Evolutionary conservation across 2,888 invertebrate species (phyloP), one percentile per base, ranked within the genome.

Genomic region (Galeopsomyia nigrocyanea): DNA sequence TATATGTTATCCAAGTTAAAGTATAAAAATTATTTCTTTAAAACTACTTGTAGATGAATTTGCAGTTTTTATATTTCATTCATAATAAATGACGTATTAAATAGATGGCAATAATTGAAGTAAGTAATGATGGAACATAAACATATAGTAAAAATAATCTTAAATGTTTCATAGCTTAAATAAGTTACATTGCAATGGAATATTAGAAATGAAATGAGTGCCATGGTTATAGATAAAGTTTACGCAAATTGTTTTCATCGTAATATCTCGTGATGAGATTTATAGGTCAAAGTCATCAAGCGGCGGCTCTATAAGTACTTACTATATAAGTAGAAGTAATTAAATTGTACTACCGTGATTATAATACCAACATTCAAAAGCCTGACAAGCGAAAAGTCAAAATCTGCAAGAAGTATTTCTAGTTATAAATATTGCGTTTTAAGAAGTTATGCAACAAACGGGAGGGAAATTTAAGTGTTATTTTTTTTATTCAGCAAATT

Each of bases 271-370:
- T 56, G 16, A 26, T n/a, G 5, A 17, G 22, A 57, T 57, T 65
- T 56, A 17, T 49, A 65, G 56, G 65, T 26, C 56, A 65, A 65
- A 65, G 65, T 56, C 56, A 56, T 55, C 14, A 10, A 7, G 1
- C 13, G 21, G 56, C 3, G 1, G 9, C 19, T 21, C 3, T 55
- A n/a, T n/a, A 26, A 26, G 26, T 26, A 5, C 26, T 56, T 26
- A 26, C 3, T 26, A 13, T 21, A 21, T n/a, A 22, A 56, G 2
- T 22, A 22, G 26, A 56, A 26, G 2, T 26, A 26, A 26, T 26
- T 5, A 26, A n/a, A 26, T 26, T 22, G 26, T 6, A 56, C n/a
- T 0, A 56, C 14, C 5, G 16, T 22, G 10, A 56, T 22, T 26
- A 26, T 26, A 26, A 56, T 22, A 56, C 13, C 7, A 19, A 31